Evolutionary conservation across 2,797 vertebrate genomes (phyloP).

Genomic region (Sarcoramphus papa): DNA sequence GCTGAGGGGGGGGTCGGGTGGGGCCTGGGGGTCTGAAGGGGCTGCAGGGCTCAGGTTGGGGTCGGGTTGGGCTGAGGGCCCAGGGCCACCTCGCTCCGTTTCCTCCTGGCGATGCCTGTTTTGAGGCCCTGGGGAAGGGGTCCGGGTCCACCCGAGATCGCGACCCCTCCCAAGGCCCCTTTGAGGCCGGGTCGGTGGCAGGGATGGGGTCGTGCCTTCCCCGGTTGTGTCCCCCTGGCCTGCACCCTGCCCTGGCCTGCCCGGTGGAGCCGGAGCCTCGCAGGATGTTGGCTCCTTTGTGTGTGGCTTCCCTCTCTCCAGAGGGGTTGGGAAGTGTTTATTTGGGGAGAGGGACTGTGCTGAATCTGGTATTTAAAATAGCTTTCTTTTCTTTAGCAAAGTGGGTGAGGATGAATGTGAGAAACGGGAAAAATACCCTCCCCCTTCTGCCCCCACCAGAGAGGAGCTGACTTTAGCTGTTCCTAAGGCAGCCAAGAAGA

Average conservation of each 20-base stretch:
- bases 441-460: not conserved
- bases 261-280: not conserved
- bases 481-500: not conserved
- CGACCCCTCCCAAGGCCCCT: too few species aligned
- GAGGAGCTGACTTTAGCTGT: not conserved
- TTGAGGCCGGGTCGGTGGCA: not conserved
- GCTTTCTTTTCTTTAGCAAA: not conserved
- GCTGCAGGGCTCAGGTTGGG: not conserved
- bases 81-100: not conserved
- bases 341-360: not conserved
- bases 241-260: not conserved
- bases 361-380: not conserved
- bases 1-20: not conserved
- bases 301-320: not conserved
- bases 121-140: not conserved
- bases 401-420: not conserved
- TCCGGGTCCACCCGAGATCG: not conserved
- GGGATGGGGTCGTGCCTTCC: not conserved
- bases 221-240: not conserved
- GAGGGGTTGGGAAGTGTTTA: not conserved
- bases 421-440: not conserved
- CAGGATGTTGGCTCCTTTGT: conserved; percentile 43
- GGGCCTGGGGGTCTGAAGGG: not conserved
- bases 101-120: not conserved
- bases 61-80: not conserved